Conservation (phyloP, 2,113 vertebrate genomes). For the Coreoperca whiteheadi region DNA sequence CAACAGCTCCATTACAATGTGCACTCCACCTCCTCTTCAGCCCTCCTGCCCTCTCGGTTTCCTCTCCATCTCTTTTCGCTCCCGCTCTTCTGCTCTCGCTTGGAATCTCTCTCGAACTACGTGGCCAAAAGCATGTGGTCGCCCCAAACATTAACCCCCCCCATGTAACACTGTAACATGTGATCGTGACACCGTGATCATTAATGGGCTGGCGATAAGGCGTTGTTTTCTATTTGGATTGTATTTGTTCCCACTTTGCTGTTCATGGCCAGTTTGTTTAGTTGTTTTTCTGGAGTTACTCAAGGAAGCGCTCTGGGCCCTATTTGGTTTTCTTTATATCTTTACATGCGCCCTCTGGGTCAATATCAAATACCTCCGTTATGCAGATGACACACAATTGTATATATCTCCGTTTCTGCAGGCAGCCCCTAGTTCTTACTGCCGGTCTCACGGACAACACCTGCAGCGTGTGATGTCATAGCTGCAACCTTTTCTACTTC, state of each 20-base stretch:
- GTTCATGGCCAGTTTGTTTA: neutral
- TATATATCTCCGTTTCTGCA: neutral
- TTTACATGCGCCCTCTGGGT: neutral
- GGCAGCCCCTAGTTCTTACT: neutral
- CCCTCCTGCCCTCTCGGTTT: conserved; percentile 20
- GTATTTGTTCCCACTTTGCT: too few species aligned
- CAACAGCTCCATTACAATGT: conserved; percentile 73
- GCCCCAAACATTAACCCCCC: too few species aligned
- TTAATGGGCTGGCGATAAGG: too few species aligned
- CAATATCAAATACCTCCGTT: neutral
- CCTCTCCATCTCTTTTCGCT: neutral
- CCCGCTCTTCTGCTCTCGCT: neutral
- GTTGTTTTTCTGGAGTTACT: neutral
- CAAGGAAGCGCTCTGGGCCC: neutral
- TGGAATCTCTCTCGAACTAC: neutral
- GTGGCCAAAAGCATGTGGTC: neutral
- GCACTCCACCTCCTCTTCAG: conserved; percentile 26
- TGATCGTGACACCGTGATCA: too few species aligned
- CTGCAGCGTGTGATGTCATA: too few species aligned
- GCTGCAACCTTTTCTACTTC: too few species aligned
- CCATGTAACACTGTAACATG: neutral
- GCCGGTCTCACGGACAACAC: neutral
- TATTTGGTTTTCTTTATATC: neutral
- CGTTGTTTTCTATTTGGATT: neutral
- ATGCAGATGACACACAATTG: neutral